Evolutionary conservation across 2,888 invertebrate genomes (phyloP), one percentile per base, ranked within the genome.

Genomic region (Orchesellides sinensis): DNA sequence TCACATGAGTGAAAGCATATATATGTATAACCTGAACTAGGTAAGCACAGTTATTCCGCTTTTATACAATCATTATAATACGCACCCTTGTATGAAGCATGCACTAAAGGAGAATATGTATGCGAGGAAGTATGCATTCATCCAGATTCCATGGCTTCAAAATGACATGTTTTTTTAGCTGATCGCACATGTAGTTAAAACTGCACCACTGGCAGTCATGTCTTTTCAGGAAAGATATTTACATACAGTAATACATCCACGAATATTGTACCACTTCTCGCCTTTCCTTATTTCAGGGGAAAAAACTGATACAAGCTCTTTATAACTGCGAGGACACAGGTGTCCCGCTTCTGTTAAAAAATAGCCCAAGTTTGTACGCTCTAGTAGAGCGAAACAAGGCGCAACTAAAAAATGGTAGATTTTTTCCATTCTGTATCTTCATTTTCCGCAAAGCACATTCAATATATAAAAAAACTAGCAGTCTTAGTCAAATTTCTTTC

Each of bases 281-380:
- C n/a, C n/a, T n/a, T n/a, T 40, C 10, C 10, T n/a, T 8, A 5
- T 40, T 2, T 40, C 40, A 5, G n/a, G 32, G 10, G 40, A 40
- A 54, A 54, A 56, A 73, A 61, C 52, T 17, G 17, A 8, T 52
- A 17, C 52, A 52, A 17, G 3, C 21, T 17, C 52, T 21, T 52
- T 52, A 21, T 1, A 52, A 21, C 2, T 52, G 52, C 40, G 54
- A 72, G 79, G 79, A 79, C 79, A 79, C 79, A 79, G 79, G 79
- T 79, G 79, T 69, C 61, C 52, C 61, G 52, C 35, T 56, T 45
- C 49, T 63, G 45, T 45, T 19, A 75, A 66, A 75, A 75, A 75
- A 75, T 75, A 56, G 49, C 19, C 54, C 54, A 65, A 75, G 52
- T 75, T 74, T 56, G 54, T 73, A 25, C 75, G 29, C 49, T 49